Evolutionary conservation across 2,888 invertebrate species (phyloP).

Genomic region (Luffia ferchaultella): DNA sequence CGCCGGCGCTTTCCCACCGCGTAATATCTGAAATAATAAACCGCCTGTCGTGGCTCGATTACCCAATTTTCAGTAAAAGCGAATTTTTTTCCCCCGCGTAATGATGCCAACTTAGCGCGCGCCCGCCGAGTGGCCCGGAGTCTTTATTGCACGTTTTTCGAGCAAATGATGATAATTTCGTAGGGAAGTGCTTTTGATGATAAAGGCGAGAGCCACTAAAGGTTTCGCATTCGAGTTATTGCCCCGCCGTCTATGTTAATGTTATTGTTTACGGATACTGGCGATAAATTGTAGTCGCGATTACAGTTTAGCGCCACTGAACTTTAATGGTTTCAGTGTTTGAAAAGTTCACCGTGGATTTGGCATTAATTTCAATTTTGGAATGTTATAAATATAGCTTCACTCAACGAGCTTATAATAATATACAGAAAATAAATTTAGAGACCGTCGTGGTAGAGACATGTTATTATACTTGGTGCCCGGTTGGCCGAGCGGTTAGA

Average conservation of each 20-base stretch:
- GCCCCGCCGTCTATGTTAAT: background rate
- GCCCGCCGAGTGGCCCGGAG: conserved; percentile 10
- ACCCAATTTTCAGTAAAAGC: conserved; percentile 45
- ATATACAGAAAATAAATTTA: too few species aligned
- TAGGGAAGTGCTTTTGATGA: conserved; percentile 8
- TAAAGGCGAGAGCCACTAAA: background rate
- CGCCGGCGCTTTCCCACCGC: conserved; percentile 10
- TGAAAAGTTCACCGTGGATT: too few species aligned
- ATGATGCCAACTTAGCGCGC: conserved; percentile 23
- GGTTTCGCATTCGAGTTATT: background rate
- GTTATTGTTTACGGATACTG: background rate
- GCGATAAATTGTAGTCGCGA: background rate
- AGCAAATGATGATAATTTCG: conserved; percentile 13
- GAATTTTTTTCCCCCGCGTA: conserved; percentile 24
- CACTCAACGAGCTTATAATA: too few species aligned
- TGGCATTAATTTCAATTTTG: too few species aligned
- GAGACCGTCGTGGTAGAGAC: too few species aligned
- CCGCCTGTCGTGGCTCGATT: conserved; percentile 33
- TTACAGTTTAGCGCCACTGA: background rate
- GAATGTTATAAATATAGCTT: too few species aligned
- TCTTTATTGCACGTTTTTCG: conserved; percentile 14
- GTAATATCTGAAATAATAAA: conserved; percentile 20
- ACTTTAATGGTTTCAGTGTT: too few species aligned
- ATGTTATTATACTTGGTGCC: too few species aligned
- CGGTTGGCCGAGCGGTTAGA: too few species aligned